Evolutionary conservation across 2,888 invertebrate species (phyloP).

Genomic region (Hyposoter didymator): DNA sequence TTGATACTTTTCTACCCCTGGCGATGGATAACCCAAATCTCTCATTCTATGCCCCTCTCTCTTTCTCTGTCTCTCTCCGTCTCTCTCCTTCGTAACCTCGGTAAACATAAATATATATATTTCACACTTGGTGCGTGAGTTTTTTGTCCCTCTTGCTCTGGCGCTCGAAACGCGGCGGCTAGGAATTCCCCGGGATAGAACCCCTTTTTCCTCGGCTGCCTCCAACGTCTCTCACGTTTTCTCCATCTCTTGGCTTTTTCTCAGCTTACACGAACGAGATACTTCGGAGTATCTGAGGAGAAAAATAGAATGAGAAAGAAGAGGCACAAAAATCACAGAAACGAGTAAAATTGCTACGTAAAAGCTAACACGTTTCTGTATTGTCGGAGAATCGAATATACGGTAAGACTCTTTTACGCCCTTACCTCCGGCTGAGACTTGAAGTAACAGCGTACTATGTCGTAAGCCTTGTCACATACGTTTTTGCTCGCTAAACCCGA

Average conservation of each 20-base stretch:
- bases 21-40: constrained; percentile 32
- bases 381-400: constrained; percentile 17
- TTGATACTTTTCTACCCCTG: constrained; percentile 18
- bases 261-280: constrained; percentile 71
- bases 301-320: constrained; percentile 20
- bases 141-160: neutral
- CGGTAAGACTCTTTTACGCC: constrained; percentile 25
- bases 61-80: neutral
- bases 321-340: constrained; percentile 10
- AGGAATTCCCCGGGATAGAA: constrained; percentile 51
- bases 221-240: neutral
- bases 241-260: constrained; percentile 1
- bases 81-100: constrained; percentile 33
- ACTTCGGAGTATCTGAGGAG: constrained; percentile 72
- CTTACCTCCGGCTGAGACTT: constrained; percentile 75
- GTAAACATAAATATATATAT: constrained; percentile 53
- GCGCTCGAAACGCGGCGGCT: neutral
- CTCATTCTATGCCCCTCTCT: neutral
- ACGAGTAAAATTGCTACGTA: constrained; percentile 18
- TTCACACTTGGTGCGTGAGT: constrained; percentile 45
- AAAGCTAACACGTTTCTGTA: constrained; percentile 25
- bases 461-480: constrained; percentile 78
- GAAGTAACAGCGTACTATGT: constrained; percentile 77
- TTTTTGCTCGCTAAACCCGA: constrained; percentile 73
- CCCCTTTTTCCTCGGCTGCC: constrained; percentile 22